Percentiles rank a stretch among this genome's conserved stretches.
Conservation (phyloP, 1,140 invertebrate genomes). For the Marisa cornuarietis region DNA sequence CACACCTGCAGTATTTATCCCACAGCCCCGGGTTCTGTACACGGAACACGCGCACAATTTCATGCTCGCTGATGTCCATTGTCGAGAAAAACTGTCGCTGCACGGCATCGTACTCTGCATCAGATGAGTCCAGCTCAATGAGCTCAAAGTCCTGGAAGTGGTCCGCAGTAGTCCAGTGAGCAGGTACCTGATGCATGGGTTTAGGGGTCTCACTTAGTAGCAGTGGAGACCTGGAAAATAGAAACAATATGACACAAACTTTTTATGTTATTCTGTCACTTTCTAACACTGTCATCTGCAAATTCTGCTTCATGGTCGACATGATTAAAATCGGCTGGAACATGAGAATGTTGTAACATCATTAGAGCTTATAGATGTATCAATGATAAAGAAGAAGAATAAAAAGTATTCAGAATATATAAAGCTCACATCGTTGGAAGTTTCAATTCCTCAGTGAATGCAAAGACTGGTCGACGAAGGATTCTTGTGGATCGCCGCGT, state of each 20-base stretch:
- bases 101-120: constrained; percentile 5
- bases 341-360: too few relatives aligned
- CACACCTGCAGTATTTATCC: not conserved
- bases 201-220: not conserved
- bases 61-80: not conserved
- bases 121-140: constrained; percentile 19
- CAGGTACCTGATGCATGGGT: not conserved
- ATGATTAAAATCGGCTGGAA: too few relatives aligned
- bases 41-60: not conserved
- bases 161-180: not conserved
- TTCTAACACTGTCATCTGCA: too few relatives aligned
- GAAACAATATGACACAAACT: not conserved
- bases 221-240: not conserved
- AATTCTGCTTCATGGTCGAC: too few relatives aligned
- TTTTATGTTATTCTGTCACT: too few relatives aligned
- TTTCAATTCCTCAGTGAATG: too few relatives aligned
- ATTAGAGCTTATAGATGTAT: too few relatives aligned
- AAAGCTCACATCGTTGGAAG: too few relatives aligned
- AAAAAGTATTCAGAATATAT: too few relatives aligned
- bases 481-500: not conserved
- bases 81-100: too few relatives aligned
- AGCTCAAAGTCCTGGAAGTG: constrained; percentile 10
- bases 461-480: not conserved
- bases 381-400: too few relatives aligned
- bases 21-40: too few relatives aligned